A percentile compares a stretch with the other conserved stretches of the same genome.
phyloP scores from a whole-genome alignment of 2,113 vertebrate species.

The Blennius ocellaris region DNA sequence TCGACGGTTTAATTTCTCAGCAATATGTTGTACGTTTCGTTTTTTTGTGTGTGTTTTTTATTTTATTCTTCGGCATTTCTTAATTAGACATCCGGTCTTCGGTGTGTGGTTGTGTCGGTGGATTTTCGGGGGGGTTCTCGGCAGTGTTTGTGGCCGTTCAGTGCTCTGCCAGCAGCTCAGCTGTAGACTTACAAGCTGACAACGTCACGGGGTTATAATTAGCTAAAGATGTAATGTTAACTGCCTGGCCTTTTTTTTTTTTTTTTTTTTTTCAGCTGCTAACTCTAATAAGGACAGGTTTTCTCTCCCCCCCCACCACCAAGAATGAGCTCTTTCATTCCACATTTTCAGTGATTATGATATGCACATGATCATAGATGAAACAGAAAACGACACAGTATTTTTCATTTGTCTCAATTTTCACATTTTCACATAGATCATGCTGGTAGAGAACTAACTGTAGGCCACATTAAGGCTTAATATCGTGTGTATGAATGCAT shows the following conservation, averaged over 20 bases:
- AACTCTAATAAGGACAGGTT: conserved; percentile 34
- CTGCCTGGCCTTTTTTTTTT: conserved; percentile 40
- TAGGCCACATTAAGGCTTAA: too few species aligned
- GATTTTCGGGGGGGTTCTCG: conserved; percentile 18
- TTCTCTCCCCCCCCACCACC: too few species aligned
- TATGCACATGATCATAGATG: too few species aligned
- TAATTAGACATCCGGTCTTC: too few species aligned
- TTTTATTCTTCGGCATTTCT: background rate
- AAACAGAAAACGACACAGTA: conserved; percentile 1
- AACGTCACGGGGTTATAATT: conserved; percentile 85
- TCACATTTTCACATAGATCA: too few species aligned
- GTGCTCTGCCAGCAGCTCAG: conserved; percentile 74
- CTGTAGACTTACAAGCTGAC: conserved; percentile 69
- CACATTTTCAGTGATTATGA: too few species aligned
- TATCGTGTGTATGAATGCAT: too few species aligned
- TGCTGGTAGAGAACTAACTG: too few species aligned
- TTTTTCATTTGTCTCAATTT: conserved; percentile 26
- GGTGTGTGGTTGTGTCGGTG: too few species aligned
- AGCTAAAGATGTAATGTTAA: conserved; percentile 68
- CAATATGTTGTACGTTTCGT: background rate
- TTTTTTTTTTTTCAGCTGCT: conserved; percentile 31
- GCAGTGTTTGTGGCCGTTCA: conserved; percentile 47
- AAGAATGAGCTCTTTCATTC: conserved; percentile 42
- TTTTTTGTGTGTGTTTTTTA: background rate
- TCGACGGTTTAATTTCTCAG: conserved; percentile 57